phyloP scores from a whole-genome alignment of 2,113 vertebrate genomes.

The Glaucomys volans region DNA sequence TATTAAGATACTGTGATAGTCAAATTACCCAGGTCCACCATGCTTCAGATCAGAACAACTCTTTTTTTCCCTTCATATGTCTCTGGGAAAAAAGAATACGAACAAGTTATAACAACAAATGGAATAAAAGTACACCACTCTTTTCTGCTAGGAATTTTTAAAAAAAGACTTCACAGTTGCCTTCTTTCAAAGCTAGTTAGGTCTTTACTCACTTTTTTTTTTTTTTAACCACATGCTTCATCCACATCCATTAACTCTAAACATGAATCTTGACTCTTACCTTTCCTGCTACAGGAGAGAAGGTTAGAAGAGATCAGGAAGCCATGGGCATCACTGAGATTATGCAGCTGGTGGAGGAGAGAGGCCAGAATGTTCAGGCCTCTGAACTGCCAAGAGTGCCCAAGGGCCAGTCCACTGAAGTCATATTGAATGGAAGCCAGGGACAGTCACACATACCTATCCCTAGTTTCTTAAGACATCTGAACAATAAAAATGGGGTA shows the following conservation, averaged over 20 bases:
- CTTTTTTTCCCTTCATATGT: background rate
- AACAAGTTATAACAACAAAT: background rate
- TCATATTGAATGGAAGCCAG: background rate
- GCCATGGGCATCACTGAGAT: background rate
- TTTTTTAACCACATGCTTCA: background rate
- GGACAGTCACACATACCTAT: background rate
- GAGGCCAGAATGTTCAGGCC: background rate
- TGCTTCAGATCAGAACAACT: background rate
- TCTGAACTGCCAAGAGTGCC: background rate
- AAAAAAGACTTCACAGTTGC: background rate
- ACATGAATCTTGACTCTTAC: background rate
- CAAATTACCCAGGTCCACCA: background rate
- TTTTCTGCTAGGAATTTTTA: background rate
- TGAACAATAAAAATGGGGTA: background rate
- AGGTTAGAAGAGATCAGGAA: background rate
- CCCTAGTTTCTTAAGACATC: background rate
- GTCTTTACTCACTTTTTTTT: background rate
- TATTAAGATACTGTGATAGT: background rate
- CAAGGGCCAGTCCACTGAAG: background rate
- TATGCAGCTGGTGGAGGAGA: background rate
- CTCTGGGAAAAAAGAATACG: background rate
- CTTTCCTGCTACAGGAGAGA: background rate
- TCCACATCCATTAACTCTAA: background rate
- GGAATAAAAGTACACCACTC: background rate
- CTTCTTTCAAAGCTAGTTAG: slow-evolving; percentile 16